Conservation (phyloP, 2,113 vertebrate species). For the Syrmaticus mikado region DNA sequence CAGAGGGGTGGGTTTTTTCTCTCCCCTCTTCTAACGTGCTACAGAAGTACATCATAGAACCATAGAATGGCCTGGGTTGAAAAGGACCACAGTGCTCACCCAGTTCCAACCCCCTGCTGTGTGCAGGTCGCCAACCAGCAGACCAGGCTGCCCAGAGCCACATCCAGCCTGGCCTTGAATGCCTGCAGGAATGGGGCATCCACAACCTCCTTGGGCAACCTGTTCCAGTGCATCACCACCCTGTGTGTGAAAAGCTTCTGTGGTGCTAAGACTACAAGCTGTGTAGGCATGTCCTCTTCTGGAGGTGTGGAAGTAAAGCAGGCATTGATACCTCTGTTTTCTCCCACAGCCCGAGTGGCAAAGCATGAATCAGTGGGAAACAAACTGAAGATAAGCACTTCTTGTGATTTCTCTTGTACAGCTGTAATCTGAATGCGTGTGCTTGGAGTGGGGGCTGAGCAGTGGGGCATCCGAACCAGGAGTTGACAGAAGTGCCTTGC, state of each 20-base stretch:
- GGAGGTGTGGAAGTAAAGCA: neutral
- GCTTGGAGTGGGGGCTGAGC: neutral
- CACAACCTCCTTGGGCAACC: no score
- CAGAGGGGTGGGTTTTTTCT: neutral
- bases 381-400: neutral
- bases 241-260: no score
- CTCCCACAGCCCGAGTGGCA: fast-evolving
- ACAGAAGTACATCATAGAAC: neutral
- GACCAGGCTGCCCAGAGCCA: no score
- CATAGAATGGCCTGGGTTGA: no score
- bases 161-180: no score
- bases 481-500: neutral
- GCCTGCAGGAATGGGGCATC: no score
- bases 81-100: no score
- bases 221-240: no score
- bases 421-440: neutral
- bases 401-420: neutral
- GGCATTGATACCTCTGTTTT: neutral
- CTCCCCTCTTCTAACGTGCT: neutral
- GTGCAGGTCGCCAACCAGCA: no score
- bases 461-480: neutral
- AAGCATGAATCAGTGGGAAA: neutral
- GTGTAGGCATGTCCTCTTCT: neutral
- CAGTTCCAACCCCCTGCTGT: no score
- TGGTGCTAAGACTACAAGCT: neutral